Evolutionary conservation across 2,888 invertebrate species (phyloP), one percentile per base, ranked within the genome.

Genomic region (Embidobia sp.): DNA sequence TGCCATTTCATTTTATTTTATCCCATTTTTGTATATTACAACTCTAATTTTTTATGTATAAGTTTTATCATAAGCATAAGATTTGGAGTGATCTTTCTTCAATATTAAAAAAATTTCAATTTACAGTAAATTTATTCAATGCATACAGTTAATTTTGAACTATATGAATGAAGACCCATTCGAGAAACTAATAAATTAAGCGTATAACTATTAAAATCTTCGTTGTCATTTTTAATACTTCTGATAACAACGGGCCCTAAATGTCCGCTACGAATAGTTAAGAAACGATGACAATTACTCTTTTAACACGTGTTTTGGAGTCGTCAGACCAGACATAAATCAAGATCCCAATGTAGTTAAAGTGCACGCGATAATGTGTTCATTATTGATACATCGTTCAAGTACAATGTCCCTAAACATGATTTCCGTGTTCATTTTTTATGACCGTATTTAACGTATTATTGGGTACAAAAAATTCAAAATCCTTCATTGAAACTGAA

Each of bases 351-450:
- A 11, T 63, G 10, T 6, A 35, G 13, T n/a, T 29, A 29, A 40
- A 63, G 27, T 49, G 37, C 19, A 40, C 15, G 40, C 63, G 16
- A 64, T 51, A 33, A 67, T 57, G 27, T 22, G 57, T 5, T 40
- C 40, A 49, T 67, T 66, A 66, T 13, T 44, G 35, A 26, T 64
- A 42, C 16, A 64, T 19, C 26, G 19, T 40, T 22, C 4, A 27
- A 27, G 7, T 40, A 51, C 42, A 53, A 44, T 44, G 29, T 44
- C 18, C 33, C 31, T 40, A 48, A 57, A 67, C 37, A 48, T 15
- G 22, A 57, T 67, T 51, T 64, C 44, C 64, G 22, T 67, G 67
- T 48, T 48, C 40, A 7, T 19, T 27, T 67, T 57, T 55, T 67
- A 55, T 16, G 66, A 16, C 18, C 44, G 11, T 8, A 37, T 53